Evolutionary conservation across 2,888 invertebrate species (phyloP).

Genomic region (Carcina quercana): DNA sequence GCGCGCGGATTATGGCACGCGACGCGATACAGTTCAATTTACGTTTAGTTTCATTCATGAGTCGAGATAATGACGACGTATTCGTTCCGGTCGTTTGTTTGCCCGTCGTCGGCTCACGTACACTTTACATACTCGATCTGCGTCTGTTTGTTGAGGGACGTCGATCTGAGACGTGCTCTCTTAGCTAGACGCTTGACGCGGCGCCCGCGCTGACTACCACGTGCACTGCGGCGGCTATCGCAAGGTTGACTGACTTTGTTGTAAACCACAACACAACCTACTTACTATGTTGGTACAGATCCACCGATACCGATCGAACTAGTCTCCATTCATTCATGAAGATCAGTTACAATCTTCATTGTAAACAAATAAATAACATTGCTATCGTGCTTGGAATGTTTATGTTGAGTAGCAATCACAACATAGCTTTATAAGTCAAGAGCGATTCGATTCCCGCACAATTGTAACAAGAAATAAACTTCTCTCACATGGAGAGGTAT

Average conservation of each 20-base stretch:
- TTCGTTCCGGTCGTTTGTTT: conserved; percentile 57
- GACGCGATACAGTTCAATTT: conserved; percentile 73
- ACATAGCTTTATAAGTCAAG: too few species aligned
- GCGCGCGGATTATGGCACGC: conserved; percentile 67
- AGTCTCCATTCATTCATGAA: too few species aligned
- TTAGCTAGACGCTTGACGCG: conserved; percentile 1
- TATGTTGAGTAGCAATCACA: too few species aligned
- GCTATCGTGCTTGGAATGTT: too few species aligned
- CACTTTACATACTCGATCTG: conserved; percentile 37
- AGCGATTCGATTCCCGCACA: too few species aligned
- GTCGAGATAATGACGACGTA: conserved; percentile 62
- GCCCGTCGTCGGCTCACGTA: conserved; percentile 34
- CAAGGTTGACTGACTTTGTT: background rate
- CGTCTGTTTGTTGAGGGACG: conserved; percentile 17
- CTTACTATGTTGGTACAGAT: too few species aligned
- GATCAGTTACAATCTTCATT: too few species aligned
- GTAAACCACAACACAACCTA: too few species aligned
- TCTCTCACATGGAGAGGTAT: too few species aligned
- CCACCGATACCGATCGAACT: too few species aligned
- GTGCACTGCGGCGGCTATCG: background rate
- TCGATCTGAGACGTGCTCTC: conserved; percentile 10
- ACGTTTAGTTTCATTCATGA: conserved; percentile 72
- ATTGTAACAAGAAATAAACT: too few species aligned
- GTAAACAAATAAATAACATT: too few species aligned
- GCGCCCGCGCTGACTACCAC: background rate